A percentile compares a stretch with the other conserved stretches of the same genome.
Conservation (phyloP, 2,888 invertebrate species). For the Amphipoea oculea region DNA sequence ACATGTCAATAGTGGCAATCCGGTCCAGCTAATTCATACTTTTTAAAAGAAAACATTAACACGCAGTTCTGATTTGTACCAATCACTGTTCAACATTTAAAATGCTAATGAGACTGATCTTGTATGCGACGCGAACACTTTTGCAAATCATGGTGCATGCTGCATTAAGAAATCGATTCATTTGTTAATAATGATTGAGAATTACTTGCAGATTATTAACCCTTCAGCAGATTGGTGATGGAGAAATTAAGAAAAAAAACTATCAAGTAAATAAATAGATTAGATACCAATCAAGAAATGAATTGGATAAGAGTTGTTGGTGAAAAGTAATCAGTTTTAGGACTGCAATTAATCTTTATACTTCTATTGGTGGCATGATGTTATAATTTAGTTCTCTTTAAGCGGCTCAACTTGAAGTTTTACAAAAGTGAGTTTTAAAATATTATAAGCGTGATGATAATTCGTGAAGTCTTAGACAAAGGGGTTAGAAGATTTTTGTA, state of each 20-base stretch:
- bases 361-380: too few relatives aligned
- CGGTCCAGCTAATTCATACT: neutral
- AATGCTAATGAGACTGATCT: constrained; percentile 72
- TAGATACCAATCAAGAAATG: neutral
- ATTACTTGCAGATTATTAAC: constrained; percentile 48
- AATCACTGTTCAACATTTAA: constrained; percentile 64
- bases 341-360: neutral
- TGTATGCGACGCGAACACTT: constrained; percentile 62
- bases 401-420: neutral
- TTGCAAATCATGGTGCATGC: constrained; percentile 70
- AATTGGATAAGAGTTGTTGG: neutral
- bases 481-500: too few relatives aligned
- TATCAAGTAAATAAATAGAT: neutral
- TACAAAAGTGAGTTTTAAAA: neutral
- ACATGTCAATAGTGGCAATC: neutral
- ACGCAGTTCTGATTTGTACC: constrained; percentile 18
- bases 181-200: constrained; percentile 47
- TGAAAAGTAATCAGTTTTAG: too few relatives aligned
- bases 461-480: neutral
- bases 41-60: constrained; percentile 10
- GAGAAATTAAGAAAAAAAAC: neutral
- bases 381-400: too few relatives aligned
- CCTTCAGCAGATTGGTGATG: neutral
- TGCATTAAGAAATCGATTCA: constrained; percentile 64
- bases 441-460: neutral